Percentiles rank a stretch among this genome's conserved stretches.
Conservation (phyloP, 2,797 vertebrate species). For the Cynodonichthys magdalenae region DNA sequence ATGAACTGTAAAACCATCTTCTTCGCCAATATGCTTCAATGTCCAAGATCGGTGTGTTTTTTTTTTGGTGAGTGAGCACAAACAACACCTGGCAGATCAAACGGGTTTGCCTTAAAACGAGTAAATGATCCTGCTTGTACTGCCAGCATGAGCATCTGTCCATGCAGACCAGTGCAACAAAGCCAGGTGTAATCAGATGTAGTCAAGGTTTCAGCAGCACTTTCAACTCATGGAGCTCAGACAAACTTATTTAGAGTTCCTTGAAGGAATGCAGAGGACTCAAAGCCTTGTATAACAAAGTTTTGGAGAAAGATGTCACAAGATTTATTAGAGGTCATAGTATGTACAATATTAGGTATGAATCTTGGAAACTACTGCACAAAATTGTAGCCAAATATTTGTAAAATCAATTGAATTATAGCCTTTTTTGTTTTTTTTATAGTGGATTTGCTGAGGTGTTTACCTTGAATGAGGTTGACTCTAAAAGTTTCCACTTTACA, state of each 20-base stretch:
- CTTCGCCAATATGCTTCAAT: conserved; percentile 25
- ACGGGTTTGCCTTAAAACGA: conserved; percentile 17
- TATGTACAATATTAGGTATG: background rate
- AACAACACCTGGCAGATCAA: conserved; percentile 36
- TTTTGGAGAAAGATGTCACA: background rate
- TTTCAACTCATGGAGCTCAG: background rate
- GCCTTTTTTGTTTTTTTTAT: no score
- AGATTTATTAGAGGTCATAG: background rate
- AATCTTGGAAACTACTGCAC: background rate
- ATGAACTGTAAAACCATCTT: conserved; percentile 35
- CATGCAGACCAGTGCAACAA: background rate
- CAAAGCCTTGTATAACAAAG: background rate
- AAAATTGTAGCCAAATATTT: background rate
- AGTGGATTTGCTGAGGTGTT: no score
- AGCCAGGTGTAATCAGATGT: background rate
- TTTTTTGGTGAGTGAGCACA: conserved; percentile 35
- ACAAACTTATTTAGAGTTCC: background rate
- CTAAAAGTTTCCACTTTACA: no score
- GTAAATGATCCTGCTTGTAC: background rate
- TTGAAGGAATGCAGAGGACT: background rate
- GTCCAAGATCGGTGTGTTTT: conserved; percentile 33
- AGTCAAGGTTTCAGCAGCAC: background rate
- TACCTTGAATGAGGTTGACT: no score
- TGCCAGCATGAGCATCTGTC: background rate
- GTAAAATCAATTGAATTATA: background rate